Percentiles rank a stretch among this genome's conserved stretches.
Conservation (phyloP, 2,113 vertebrate genomes). For the Sisor rabdophorus region DNA sequence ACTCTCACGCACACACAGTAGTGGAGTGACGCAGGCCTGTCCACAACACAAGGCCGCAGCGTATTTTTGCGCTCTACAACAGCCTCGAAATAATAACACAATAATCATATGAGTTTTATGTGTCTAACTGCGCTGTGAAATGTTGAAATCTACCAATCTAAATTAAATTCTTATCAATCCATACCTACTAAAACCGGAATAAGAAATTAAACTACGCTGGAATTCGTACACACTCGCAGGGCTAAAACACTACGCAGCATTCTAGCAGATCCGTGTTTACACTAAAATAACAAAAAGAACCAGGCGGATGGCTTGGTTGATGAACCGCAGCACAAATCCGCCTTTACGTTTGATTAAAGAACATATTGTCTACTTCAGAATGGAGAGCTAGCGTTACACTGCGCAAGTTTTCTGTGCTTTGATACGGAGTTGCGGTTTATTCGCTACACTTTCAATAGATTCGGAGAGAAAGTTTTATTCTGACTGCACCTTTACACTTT, state of each 20-base stretch:
- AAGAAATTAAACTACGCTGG: background rate
- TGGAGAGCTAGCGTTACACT: background rate
- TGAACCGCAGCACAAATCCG: slow-evolving; percentile 13
- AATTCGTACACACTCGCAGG: background rate
- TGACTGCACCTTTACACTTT: slow-evolving; percentile 62
- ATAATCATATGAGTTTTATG: slow-evolving; percentile 40
- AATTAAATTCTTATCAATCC: too few relatives aligned
- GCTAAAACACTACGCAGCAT: slow-evolving; percentile 30
- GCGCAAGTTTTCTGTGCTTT: slow-evolving; percentile 3
- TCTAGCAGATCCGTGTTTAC: slow-evolving; percentile 9
- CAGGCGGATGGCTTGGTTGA: slow-evolving; percentile 4
- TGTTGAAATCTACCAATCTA: too few relatives aligned
- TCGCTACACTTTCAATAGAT: slow-evolving; percentile 30
- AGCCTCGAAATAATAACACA: slow-evolving; percentile 20
- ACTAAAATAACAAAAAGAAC: slow-evolving; percentile 9
- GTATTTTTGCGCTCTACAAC: slow-evolving; percentile 48
- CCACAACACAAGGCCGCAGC: slow-evolving; percentile 64
- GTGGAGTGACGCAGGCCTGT: slow-evolving; percentile 65
- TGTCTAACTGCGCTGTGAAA: background rate
- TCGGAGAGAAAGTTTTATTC: slow-evolving; percentile 62
- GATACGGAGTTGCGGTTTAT: slow-evolving; percentile 9
- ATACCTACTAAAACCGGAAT: background rate
- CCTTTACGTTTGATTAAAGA: background rate
- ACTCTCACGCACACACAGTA: slow-evolving; percentile 53
- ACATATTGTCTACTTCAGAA: background rate